Evolutionary conservation across 2,113 vertebrate genomes (phyloP).

Genomic region (Balaeniceps rex): DNA sequence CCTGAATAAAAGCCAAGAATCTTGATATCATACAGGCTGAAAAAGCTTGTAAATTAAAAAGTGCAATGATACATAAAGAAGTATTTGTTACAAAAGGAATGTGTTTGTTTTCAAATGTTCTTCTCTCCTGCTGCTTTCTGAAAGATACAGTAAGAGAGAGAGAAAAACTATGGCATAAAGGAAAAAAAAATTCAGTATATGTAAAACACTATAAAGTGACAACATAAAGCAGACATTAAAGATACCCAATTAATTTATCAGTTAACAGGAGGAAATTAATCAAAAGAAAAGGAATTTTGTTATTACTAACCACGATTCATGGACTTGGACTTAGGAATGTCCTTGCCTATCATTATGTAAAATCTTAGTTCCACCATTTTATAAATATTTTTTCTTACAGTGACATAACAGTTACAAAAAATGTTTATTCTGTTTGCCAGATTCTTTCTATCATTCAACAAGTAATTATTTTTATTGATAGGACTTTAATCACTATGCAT

Average conservation of each 20-base stretch:
- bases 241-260: neutral
- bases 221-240: neutral
- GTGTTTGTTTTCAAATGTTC: neutral
- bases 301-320: neutral
- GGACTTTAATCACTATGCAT: neutral
- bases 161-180: neutral
- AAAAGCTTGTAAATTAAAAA: neutral
- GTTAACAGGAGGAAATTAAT: neutral
- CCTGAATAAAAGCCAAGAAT: neutral
- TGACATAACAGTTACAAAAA: slow-evolving; percentile 27
- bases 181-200: neutral
- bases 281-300: neutral
- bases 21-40: neutral
- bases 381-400: slow-evolving; percentile 11
- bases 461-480: slow-evolving; percentile 3
- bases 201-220: neutral
- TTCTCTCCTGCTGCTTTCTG: neutral
- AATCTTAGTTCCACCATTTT: neutral
- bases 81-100: neutral
- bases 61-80: neutral
- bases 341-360: slow-evolving; percentile 25
- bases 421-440: neutral
- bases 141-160: neutral
- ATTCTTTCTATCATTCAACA: neutral
- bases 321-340: neutral